phyloP scores from a whole-genome alignment of 2,113 vertebrate species.

The Tonatia bakeri region DNA sequence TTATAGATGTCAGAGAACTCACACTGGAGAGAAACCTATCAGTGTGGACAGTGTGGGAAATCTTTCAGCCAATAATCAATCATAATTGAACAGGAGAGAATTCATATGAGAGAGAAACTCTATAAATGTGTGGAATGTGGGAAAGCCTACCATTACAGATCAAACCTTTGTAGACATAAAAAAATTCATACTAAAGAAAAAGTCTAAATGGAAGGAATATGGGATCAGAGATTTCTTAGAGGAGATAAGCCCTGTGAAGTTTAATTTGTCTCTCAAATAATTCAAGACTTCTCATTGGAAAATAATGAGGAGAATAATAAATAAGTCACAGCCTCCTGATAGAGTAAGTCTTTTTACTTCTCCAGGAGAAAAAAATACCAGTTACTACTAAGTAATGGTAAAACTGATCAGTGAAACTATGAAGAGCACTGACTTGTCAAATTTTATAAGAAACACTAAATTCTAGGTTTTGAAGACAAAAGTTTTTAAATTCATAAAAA shows the following conservation, averaged over 20 bases:
- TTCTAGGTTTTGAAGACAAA: background rate
- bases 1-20: slow-evolving; percentile 63
- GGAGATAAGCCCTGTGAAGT: background rate
- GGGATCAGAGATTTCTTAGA: slow-evolving; percentile 49
- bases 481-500: background rate
- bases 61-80: slow-evolving; percentile 68
- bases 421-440: background rate
- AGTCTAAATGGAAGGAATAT: slow-evolving; percentile 60
- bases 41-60: slow-evolving; percentile 65
- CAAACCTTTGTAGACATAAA: slow-evolving; percentile 67
- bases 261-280: slow-evolving; percentile 32
- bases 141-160: slow-evolving; percentile 70
- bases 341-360: background rate
- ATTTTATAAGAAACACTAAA: slow-evolving; percentile 14
- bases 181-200: slow-evolving; percentile 66
- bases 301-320: background rate
- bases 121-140: slow-evolving; percentile 71
- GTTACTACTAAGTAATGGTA: background rate
- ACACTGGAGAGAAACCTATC: slow-evolving; percentile 67
- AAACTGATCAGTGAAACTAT: background rate
- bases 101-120: slow-evolving; percentile 66
- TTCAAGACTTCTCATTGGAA: background rate
- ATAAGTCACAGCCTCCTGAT: background rate
- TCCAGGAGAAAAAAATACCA: background rate
- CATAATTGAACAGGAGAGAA: slow-evolving; percentile 65